A percentile compares a stretch with the other conserved stretches of the same genome.
Conservation (phyloP, 2,888 invertebrate species). For the Arctia plantaginis region DNA sequence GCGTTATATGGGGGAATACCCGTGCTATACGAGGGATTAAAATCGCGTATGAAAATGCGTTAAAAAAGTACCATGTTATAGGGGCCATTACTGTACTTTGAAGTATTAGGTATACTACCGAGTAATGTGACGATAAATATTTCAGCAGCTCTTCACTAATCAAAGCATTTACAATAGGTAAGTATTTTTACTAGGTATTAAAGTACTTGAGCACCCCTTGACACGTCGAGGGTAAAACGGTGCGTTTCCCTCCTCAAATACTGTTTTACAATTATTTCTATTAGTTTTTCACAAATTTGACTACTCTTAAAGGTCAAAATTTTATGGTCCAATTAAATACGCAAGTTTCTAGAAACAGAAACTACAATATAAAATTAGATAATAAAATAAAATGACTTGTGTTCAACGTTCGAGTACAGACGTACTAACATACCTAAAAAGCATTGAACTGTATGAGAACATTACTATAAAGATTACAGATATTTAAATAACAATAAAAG, state of each 20-base stretch:
- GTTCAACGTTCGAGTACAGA: neutral
- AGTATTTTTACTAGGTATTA: neutral
- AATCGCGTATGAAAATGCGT: too few species aligned
- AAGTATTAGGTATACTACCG: neutral
- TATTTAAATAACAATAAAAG: neutral
- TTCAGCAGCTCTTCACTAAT: neutral
- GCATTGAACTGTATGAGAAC: too few species aligned
- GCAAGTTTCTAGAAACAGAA: too few species aligned
- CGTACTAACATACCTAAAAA: neutral
- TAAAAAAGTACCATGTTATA: too few species aligned
- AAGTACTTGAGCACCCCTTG: neutral
- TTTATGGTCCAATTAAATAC: neutral
- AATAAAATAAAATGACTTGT: neutral
- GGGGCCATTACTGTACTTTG: too few species aligned
- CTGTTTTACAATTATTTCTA: neutral
- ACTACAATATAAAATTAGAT: too few species aligned
- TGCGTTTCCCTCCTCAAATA: neutral
- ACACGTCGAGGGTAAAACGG: neutral
- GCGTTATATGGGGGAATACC: too few species aligned
- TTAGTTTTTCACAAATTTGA: neutral
- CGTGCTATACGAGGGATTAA: too few species aligned
- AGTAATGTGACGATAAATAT: neutral
- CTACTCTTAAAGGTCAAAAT: neutral
- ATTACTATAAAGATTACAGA: too few species aligned
- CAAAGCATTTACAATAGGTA: neutral